Base-by-base conservation (phyloP, 2,797 vertebrate species). In the Eupleurogrammus muticus region DNA sequence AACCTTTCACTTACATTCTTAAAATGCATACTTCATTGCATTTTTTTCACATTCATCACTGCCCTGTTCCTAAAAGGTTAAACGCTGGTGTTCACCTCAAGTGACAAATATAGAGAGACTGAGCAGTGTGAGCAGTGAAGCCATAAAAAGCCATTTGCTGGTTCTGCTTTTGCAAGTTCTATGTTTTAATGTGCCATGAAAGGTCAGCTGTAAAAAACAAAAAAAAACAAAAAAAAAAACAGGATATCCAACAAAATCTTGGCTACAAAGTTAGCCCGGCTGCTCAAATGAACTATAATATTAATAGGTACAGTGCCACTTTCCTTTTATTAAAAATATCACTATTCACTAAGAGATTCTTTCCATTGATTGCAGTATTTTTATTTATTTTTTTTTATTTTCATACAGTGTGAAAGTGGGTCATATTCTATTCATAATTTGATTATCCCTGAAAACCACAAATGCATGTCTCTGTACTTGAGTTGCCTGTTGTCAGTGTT, bases 151-250 rank as follows among this genome's bases (percentile, higher is more conserved):
- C 49, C 50, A 56, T 54, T 69, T 58, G 21, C 40, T 73, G 48
- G 55, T 35, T 53, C 44, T 44, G 62, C 20, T 65, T 55, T 56
- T 80, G 19, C 51, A 51, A 73, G 42, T 70, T 64, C 32, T 58
- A 10, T 28, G 61, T 63, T 68, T 77, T 82, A 44, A 72, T 65
- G 50, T 57, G 42, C 19, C 65, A 17, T 54, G 66, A 82, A 44
- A 59, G 51, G 54, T 61, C 23, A 64, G 60, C 47, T 40, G 50
- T 68, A 60, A 61, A 64, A n/a, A n/a, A n/a, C n/a, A n/a, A n/a
- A n/a, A n/a, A n/a, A n/a, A n/a, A n/a, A n/a, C n/a, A n/a, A n/a
- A n/a, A n/a, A n/a, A n/a, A n/a, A 40, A 32, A 44, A 4, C 44
- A 24, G n/a, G 20, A 23, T 46, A 54, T 62, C 20, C 49, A 79